Base-by-base conservation (phyloP, 35 echinoderm and acorn worm species). In the Apostichopus californicus region DNA sequence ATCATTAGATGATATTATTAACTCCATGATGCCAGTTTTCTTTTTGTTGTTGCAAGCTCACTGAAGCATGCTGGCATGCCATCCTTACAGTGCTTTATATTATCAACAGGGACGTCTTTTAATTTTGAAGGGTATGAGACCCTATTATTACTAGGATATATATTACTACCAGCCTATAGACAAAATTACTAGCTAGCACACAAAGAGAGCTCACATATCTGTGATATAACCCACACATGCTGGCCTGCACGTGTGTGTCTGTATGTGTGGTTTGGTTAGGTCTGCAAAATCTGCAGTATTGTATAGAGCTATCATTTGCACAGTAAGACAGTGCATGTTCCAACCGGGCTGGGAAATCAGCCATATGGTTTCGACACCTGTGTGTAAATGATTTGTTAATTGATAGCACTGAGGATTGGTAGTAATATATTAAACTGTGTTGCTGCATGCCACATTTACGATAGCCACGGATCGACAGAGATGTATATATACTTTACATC, bases 381-480 rank as follows among this genome's bases (percentile, higher is more conserved):
- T 85, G 57, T 85, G 12, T 85, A 59, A 23, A 46, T 46, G 57
- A 60, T 22, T 58, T 8, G 55, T 23, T 59, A n/a, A 18, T 58
- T 85, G 55, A 58, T 20, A 59, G 81, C 46, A 54, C 80, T n/a
- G 71, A 75, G 17, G 71, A 25, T 58, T 58, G 28, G 81, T 83
- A 8, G 64, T 68, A 68, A 75, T 22, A 18, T 75, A 18, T 15
- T 12, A 52, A 18, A 58, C 57, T 9, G 81, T 85, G 81, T 85
- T 85, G 81, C 81, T 85, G 81, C 81, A 85, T 85, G 81, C 81
- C 81, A 85, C 81, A 85, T 85, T 85, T 85, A 55, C 81, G 55
- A 85, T 75, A 85, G 56, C 81, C 81, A 85, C 81, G n/a, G 80
- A 83, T 56, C 5, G 23, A 54, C 24, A 14, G 21, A 75, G 71